Evolutionary conservation across 2,888 invertebrate species (phyloP), one percentile per base, ranked within the genome.

Genomic region (Drosophila nr. fundita): DNA sequence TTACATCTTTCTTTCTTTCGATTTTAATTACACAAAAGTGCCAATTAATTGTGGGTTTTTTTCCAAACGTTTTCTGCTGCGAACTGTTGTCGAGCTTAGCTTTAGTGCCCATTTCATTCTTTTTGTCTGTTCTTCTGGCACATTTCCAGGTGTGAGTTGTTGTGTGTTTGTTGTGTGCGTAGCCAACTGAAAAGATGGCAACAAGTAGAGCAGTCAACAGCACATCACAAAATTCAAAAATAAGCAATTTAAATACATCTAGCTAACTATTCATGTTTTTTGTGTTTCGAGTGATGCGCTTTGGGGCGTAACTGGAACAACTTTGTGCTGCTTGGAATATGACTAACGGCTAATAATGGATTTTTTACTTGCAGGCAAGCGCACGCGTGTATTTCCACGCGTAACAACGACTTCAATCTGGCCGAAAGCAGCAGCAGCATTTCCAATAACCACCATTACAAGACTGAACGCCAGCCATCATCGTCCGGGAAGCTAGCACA

Each of bases 1-100:
- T 76, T 79, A 40, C 49, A 69, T 85, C 74, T 83, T 81, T 83
- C 75, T 71, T 79, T 85, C 75, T 71, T 79, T 85, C 74, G 77
- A 78, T 80, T 83, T 84, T 87, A 87, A 87, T 87, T 89, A 81
- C 78, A 76, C 78, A 83, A 81, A 89, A 89, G 79, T 81, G 83
- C 76, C 89, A 85, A 87, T 89, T 89, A 87, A 87, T 78, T 81
- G 83, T 76, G 64, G 67, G 66, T 67, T 74, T 53, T 54, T 24
- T 77, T 83, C 62, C 45, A 63, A 67, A 59, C 68, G 30, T 59
- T 32, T 58, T 15, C 45, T 24, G 45, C 53, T 52, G 48, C 34
- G 21, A 29, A 29, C 55, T 54, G 40, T 38, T 63, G 49, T 60
- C 36, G 36, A 40, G 27, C 48, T 72, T 69, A 40, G 45, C 18